Evolutionary conservation across 2,113 vertebrate species (phyloP), one percentile per base, ranked within the genome.

Genomic region (Acanthochromis polyacanthus): DNA sequence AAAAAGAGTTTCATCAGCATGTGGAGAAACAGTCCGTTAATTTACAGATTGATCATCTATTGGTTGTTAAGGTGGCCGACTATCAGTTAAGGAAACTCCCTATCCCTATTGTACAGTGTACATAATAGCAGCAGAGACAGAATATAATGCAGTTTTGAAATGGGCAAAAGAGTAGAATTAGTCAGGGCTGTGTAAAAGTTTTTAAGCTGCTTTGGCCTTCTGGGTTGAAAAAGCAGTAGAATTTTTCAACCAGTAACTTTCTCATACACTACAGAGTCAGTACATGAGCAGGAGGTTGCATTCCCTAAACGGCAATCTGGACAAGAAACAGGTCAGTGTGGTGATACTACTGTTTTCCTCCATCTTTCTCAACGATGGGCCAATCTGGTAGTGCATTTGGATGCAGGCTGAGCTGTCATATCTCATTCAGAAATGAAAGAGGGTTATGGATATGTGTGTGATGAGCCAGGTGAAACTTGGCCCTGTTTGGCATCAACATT

Each of bases 391-490:
- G 76, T 75, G 70, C 62, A 76, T 88, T 81, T 85, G 83, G 82
- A 84, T 75, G 70, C 63, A 51, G 78, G 62, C 69, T 45, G 45
- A 73, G 70, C 78, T 23, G 53, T 86, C 78, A 64, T 67, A 75
- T 83, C 80, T 83, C 82, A 83, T 86, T 85, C 80, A 88, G 46
- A 87, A 85, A 84, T 76, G 68, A 86, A 81, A 87, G 63, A 58
- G 61, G 55, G 81, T 78, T 89, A 72, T 75, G 78, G 71, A 88
- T 87, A 86, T 82, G 71, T 71, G 71, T 80, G 70, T 62, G 75
- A 83, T 56, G 80, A 82, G 88, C 84, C 86, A 87, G 88, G 82
- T 87, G 79, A 89, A 91, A 88, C 71, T 80, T 86, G 86, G 81
- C 81, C 28, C 48, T 20, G 61, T 46, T 57, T 77, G 81, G 78